These are phyloP conservation scores for Chelonoidis abingdonii DNA, from an alignment of 2,113 vertebrate species.

Conservation along the genomic window DNA sequence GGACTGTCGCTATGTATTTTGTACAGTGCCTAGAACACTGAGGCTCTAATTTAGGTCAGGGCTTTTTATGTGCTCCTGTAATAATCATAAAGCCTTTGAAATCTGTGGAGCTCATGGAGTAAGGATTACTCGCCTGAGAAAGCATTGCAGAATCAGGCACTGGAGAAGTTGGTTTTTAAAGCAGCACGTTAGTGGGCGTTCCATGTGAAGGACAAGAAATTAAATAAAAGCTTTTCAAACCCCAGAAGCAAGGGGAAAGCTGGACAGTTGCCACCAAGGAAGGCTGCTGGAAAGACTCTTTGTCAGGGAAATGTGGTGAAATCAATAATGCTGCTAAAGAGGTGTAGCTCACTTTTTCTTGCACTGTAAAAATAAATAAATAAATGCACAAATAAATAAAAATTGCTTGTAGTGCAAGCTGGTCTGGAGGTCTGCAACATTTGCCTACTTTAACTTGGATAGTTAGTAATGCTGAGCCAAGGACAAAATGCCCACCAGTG, in stretches of 20 bases:
- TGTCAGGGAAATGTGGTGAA: neutral
- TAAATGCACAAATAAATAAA: neutral
- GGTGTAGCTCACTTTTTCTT: neutral
- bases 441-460: neutral
- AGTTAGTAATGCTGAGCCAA: rapidly evolving
- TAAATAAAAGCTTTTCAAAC: neutral
- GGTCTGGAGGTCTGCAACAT: neutral
- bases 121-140: neutral
- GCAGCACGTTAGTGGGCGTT: neutral
- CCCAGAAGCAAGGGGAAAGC: rapidly evolving
- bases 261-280: neutral
- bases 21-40: neutral
- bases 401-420: neutral
- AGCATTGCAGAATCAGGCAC: neutral
- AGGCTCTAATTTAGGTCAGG: rapidly evolving
- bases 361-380: neutral
- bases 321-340: neutral
- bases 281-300: neutral
- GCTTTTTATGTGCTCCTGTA: neutral
- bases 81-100: neutral
- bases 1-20: rapidly evolving
- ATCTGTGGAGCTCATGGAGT: neutral
- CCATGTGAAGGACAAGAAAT: neutral
- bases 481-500: neutral
- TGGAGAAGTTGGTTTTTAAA: neutral